Base-by-base conservation (phyloP, 2,113 vertebrate species). In the Cebus imitator region DNA sequence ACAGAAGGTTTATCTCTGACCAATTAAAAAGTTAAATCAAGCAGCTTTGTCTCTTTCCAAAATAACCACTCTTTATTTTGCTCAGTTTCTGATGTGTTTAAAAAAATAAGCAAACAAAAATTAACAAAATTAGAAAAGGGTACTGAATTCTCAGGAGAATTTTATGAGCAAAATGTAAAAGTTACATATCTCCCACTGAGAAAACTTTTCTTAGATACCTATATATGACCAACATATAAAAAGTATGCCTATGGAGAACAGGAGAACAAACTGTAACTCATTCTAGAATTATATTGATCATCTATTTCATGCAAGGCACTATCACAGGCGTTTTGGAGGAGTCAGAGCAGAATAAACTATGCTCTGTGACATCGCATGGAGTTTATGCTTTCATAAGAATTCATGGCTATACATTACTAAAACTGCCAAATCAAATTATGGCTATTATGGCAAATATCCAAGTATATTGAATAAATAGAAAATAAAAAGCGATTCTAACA, bases 91-190 rank as follows among this genome's bases (percentile, higher is more conserved):
- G 45, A 58, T 11, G 2, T 17, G 10, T 37, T 73, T 87, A 30
- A 81, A 90, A 90, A 70, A 76, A 16, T 37, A 87, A 95, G 72
- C 5, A 57, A 43, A 80, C 17, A 86, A 80, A 93, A 96, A 45
- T 90, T 27, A 75, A 83, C 52, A 40, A 52, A 85, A 61, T 80
- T 75, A 91, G 35, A 68, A 73, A 75, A 76, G 45, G 14, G 13
- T 70, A 13, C n/a, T 87, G 55, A 70, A 81, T 89, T 92, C n/a
- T 76, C n/a, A 55, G 6, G 87, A 78, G 50, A 66, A 86, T 48
- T 32, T 66, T 27, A 43, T 7, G 7, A n/a, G 8, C 6, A 50
- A 50, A 89, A 11, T 72, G 70, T 91, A 40, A 55, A 27, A 16
- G 10, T 35, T 93, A 50, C 8, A 1, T 35, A 50, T 72, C n/a